Evolutionary conservation across 2,797 vertebrate genomes (phyloP), one percentile per base, ranked within the genome.

Genomic region (Psittacula derbiana): DNA sequence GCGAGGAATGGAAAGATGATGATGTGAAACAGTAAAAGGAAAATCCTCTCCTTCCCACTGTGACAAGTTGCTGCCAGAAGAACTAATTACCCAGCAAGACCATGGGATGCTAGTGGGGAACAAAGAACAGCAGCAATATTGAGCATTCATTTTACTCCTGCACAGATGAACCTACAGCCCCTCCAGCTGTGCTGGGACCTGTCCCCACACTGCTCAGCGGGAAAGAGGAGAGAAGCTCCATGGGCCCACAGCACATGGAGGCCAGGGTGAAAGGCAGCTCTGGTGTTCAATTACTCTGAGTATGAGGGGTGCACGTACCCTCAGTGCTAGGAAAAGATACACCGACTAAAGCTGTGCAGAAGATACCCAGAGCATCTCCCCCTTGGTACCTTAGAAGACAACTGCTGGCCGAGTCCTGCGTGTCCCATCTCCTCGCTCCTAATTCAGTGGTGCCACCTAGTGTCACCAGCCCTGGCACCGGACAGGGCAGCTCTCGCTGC

Each of bases 391-490:
- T 4, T 0, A 23, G 25, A 38, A 36, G 3, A 1, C 36, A 15
- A 8, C 3, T 3, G 33, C 31, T 2, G 24, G 12, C 10, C 0
- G 0, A 30, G 44, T 0, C 14, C 46, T 1, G 38, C 14, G 0
- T 2, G 11, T 8, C 28, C 23, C 2, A 1, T 2, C 13, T 40
- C 16, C 57, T 18, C 3, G 4, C 79, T 93, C 40, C 66, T 6
- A 23, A 55, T 41, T 64, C 92, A 52, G 16, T 55, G 84, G 74
- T 87, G 94, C 94, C 97, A 95, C 74, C 96, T 93, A 46, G 87
- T 73, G 97, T 50, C 90, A 30, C 40, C 53, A 53, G 61, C 57
- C 25, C 72, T 1, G 8, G 16, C 53, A 2, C 0, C 1, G 73
- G 43, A 30, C 62, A 79, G 65, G 20, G 24, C 6, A 0, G 53